Base-by-base conservation (phyloP, 2,888 invertebrate genomes). In the Calameuta idolon region DNA sequence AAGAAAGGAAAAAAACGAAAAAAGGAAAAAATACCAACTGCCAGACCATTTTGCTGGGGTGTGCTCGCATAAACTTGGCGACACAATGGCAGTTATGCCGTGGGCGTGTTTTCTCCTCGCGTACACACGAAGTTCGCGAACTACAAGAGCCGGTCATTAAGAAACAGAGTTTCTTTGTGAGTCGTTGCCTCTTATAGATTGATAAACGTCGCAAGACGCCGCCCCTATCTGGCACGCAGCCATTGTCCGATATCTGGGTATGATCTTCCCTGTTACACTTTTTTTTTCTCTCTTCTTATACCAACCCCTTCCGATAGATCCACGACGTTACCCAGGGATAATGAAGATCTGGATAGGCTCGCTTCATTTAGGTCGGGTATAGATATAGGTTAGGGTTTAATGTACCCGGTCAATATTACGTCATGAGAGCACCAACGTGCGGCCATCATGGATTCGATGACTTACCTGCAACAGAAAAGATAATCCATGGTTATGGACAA, bases 401-500 rank as follows among this genome's bases (percentile, higher is more conserved):
- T 23, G 55, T 55, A 55, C 23, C 4, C 55, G 23, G 55, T 55
- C 23, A 55, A 55, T 23, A 23, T 55, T 55, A 55, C 55, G 55
- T 55, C 55, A 55, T 9, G 9, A 23, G 55, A 23, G 23, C 23
- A 15, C 23, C 55, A 55, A 55, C 23, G 23, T 55, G 55, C 55
- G 23, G 55, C 55, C 55, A 55, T 55, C 9, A 55, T 23, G 55
- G 74, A 73, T 40, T 69, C 78, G 71, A 15, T 74, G 80, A 87
- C 88, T 88, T 87, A 88, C 88, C 88, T 88, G 84, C 81, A 88
- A 88, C 87, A 87, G 73, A 87, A 77, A 80, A 80, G 82, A 77
- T 81, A 78, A 81, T 73, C 76, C 31, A 11, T 71, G 31, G 34
- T 71, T 71, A 33, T 33, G 12, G 31, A 34, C 31, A 12, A 71